These are phyloP conservation scores for Burhinus bistriatus DNA, from an alignment of 2,113 vertebrate genomes.

Conservation along the genomic window DNA sequence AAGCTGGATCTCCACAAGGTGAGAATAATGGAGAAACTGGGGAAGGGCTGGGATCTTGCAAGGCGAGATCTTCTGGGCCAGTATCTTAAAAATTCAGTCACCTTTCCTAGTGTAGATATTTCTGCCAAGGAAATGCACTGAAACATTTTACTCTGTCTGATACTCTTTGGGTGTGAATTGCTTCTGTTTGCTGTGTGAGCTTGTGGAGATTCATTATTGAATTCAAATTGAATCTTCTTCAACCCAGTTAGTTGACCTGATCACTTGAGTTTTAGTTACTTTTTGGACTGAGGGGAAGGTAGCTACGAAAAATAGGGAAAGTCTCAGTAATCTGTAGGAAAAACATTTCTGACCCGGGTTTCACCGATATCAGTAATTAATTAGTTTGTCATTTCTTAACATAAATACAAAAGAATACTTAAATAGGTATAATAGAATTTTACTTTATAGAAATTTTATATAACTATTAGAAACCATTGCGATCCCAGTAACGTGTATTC, in stretches of 20 bases:
- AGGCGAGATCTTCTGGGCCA: not conserved
- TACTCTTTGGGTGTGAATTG: not conserved
- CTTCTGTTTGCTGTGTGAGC: not conserved
- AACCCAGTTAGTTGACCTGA: not conserved
- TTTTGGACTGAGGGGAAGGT: not conserved
- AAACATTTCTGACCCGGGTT: not conserved
- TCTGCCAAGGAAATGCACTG: not conserved
- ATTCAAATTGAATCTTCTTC: not conserved
- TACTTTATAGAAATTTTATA: not conserved
- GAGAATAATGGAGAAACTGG: not conserved
- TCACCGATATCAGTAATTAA: slow-evolving; percentile 40
- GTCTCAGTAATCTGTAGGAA: not conserved
- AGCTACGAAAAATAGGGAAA: not conserved
- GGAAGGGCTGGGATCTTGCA: not conserved
- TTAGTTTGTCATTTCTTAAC: slow-evolving; percentile 12
- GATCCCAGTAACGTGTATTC: not conserved
- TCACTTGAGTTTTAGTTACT: not conserved
- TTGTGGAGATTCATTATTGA: not conserved
- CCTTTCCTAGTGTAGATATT: not conserved
- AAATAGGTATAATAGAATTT: not conserved
- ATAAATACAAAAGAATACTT: slow-evolving; percentile 12
- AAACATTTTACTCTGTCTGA: not conserved
- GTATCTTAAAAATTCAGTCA: not conserved
- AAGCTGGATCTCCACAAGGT: not conserved
- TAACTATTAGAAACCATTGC: not conserved